Base-by-base conservation (phyloP, 2,113 vertebrate genomes). In the Acanthisitta chloris region DNA sequence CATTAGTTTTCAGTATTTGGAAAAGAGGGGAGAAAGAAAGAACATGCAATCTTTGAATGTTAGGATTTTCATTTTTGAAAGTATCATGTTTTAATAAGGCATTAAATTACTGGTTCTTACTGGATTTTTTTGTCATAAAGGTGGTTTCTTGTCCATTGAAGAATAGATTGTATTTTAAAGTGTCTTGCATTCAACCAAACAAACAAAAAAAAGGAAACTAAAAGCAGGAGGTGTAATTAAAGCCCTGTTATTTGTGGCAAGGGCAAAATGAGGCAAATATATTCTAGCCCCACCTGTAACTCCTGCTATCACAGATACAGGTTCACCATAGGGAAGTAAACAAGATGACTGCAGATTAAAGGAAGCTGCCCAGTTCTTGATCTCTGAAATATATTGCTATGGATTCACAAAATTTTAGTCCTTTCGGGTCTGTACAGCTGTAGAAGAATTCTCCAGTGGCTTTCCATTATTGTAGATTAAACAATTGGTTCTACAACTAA, bases 1-100 rank as follows among this genome's bases (percentile, higher is more conserved):
- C 94, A 93, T 97, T 94, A 95, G 81, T 87, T 96, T 92, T 88
- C 76, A 28, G 49, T 74, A 51, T 95, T 86, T 95, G 85, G 93
- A 90, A 71, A 95, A 81, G 79, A 90, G 24, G 54, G 62, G 34
- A 86, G 71, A 96, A 82, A 25, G 26, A 49, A 92, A 86, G 90
- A 85, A 64, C 34, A 55, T 29, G 34, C 31, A 55, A 88, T 70
- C 76, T 93, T 91, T 79, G 69, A 88, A 88, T 69, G 52, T 40
- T 70, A 88, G 43, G 55, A 92, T 80, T 87, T 88, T 76, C 10
- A 54, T 82, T 91, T 89, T 69, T 90, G 24, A 48, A 88, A 83
- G 59, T 52, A 48, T 34, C 64, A 15, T 45, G 40, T 71, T 94
- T 93, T 97, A 96, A 88, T 83, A 91, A 65, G 78, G 46, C 54